A percentile compares a stretch with the other conserved stretches of the same genome.
Conservation (phyloP, 1,140 invertebrate species). For the Zaprionus davidi region DNA sequence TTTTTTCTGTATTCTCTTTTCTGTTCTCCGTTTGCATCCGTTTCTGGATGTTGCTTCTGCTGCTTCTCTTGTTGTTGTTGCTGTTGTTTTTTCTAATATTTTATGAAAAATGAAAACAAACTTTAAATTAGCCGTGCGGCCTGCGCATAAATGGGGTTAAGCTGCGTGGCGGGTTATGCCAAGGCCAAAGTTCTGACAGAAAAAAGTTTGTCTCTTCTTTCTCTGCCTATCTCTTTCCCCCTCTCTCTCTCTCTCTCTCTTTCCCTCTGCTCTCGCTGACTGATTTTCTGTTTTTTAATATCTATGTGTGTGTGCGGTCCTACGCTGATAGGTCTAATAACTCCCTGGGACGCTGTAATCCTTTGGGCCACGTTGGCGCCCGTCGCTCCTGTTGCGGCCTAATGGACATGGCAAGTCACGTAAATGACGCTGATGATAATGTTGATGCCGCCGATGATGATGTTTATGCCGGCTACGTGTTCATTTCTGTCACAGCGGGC, state of each 20-base stretch:
- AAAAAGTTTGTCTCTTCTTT: conserved; percentile 42
- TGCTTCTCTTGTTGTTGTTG: conserved; percentile 6
- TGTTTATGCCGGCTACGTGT: conserved; percentile 67
- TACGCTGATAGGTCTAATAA: conserved; percentile 79
- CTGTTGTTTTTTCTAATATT: conserved; percentile 59
- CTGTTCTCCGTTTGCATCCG: neutral
- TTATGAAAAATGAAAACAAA: conserved; percentile 75
- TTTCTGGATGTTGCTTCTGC: conserved; percentile 12
- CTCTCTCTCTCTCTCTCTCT: conserved; percentile 18
- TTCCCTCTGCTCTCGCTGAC: conserved; percentile 6
- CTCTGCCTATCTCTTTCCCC: neutral
- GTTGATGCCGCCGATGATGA: conserved; percentile 56
- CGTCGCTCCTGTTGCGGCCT: conserved; percentile 37
- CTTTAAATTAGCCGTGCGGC: conserved; percentile 71
- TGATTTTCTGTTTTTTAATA: conserved; percentile 8
- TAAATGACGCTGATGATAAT: conserved; percentile 70
- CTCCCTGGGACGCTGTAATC: conserved; percentile 74
- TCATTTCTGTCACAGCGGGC: conserved; percentile 70
- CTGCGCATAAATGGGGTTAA: conserved; percentile 70
- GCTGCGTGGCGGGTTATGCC: conserved; percentile 62
- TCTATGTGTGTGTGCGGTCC: conserved; percentile 31
- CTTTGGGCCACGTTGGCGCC: conserved; percentile 62
- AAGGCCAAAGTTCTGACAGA: conserved; percentile 69
- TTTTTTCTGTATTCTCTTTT: neutral
- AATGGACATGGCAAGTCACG: conserved; percentile 74